phyloP scores from a whole-genome alignment of 1,140 invertebrate genomes.

The Apolygus lucorum region DNA sequence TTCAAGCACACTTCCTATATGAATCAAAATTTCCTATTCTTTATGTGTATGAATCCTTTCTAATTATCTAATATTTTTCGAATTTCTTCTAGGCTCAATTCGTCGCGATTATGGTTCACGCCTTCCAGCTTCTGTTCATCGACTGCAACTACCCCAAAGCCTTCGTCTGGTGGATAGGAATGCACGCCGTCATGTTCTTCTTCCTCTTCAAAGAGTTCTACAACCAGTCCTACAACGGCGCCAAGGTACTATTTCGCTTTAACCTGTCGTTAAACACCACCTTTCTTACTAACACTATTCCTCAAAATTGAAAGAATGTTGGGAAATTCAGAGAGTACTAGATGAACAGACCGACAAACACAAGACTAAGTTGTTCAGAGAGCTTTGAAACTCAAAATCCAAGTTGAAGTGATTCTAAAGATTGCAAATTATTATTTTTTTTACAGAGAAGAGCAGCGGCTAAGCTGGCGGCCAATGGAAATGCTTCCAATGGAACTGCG shows the following conservation, averaged over 20 bases:
- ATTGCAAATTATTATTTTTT: too few relatives aligned
- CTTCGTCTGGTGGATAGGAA: slow-evolving; percentile 60
- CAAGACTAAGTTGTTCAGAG: background rate
- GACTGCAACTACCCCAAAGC: slow-evolving; percentile 75
- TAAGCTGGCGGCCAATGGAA: slow-evolving; percentile 9
- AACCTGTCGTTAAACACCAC: background rate
- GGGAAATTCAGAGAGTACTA: background rate
- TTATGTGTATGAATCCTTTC: too few relatives aligned
- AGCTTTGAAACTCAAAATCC: background rate
- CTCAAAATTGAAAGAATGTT: background rate
- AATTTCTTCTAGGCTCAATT: slow-evolving; percentile 54
- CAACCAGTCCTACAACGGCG: slow-evolving; percentile 49
- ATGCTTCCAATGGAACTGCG: slow-evolving; percentile 16
- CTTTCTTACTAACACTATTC: background rate
- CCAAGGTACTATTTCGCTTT: background rate
- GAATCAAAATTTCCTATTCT: too few relatives aligned
- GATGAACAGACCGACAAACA: background rate
- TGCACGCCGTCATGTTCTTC: slow-evolving; percentile 69
- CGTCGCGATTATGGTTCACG: slow-evolving; percentile 65
- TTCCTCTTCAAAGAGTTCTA: slow-evolving; percentile 72
- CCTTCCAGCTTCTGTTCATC: slow-evolving; percentile 73
- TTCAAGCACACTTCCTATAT: too few relatives aligned
- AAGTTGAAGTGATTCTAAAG: background rate
- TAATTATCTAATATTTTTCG: background rate
- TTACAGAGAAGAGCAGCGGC: background rate